Evolutionary conservation across 2,888 invertebrate species (phyloP).

Genomic region (Synergus japonicus): DNA sequence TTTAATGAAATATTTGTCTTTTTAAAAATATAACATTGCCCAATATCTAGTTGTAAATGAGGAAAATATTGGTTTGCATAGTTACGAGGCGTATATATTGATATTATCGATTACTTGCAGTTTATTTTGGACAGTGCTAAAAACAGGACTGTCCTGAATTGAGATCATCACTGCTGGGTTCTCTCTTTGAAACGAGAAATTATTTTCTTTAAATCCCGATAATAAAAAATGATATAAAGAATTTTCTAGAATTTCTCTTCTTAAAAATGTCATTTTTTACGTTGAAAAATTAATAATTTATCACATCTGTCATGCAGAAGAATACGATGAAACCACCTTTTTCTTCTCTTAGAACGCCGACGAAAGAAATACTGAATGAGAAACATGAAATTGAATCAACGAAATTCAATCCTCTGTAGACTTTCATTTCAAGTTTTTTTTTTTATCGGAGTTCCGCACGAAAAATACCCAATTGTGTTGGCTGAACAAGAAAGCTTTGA

Average conservation of each 20-base stretch:
- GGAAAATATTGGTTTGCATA: neutral
- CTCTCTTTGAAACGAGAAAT: neutral
- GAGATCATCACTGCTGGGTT: neutral
- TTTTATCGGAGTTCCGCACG: neutral
- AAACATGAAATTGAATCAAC: conserved; percentile 2
- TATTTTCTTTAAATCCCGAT: neutral
- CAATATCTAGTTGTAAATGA: no score
- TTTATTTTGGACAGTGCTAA: neutral
- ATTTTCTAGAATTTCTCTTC: no score
- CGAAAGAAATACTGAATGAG: neutral
- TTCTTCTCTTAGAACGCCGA: neutral
- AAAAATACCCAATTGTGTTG: neutral
- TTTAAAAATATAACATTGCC: no score
- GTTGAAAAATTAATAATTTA: neutral
- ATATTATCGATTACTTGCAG: neutral
- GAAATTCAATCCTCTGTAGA: neutral
- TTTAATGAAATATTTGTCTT: no score
- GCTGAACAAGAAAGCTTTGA: neutral
- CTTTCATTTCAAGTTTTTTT: no score
- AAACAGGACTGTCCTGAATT: neutral
- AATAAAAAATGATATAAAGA: neutral
- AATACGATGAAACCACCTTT: neutral
- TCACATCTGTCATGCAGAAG: neutral
- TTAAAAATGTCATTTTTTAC: no score
- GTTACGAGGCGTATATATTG: neutral